Base-by-base conservation (phyloP, 2,888 invertebrate genomes). In the Drosophila pseudotakahashii region DNA sequence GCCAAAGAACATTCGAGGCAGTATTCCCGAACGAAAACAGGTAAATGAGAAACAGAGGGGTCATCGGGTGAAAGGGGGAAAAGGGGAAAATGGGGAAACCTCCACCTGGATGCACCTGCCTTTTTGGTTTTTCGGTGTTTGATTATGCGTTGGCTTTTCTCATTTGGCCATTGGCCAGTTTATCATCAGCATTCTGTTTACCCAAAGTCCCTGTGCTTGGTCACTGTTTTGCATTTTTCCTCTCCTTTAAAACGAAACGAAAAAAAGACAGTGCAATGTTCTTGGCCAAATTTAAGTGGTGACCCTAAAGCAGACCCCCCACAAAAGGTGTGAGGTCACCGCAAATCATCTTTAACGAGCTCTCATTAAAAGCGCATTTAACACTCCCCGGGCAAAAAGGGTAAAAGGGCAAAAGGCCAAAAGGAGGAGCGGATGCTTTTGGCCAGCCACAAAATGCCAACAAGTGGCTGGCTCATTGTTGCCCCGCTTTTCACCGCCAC, bases 71-170 rank as follows among this genome's bases (percentile, higher is more conserved):
- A 42, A 14, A 10, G 11, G n/a, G n/a, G 13, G 7, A n/a, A 3
- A 23, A 6, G 30, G 41, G 55, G 37, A 2, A 41, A 14, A 10
- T 11, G 23, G n/a, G 13, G 4, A n/a, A 3, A 23, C 26, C 50
- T 41, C 39, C 23, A 36, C 34, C 16, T 34, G 57, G 34, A 57
- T 51, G 54, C 55, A 59, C 48, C 61, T 64, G 50, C 62, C 58
- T 75, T 68, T 69, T 76, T 75, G 67, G 66, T 67, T 77, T 82
- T 66, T 69, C 68, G 69, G 57, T 73, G 79, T 81, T 87, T 87
- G 88, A 81, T 84, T 81, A 87, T 87, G 86, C 86, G 75, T 82
- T 69, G 61, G 75, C 75, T 79, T 79, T 47, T 42, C 75, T 58
- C 16, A 61, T 48, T 50, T 67, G 55, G 42, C 51, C 78, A 63